Percentiles rank a stretch among this genome's conserved stretches.
Conservation (phyloP, 1,140 invertebrate genomes). For the Drosophila serrata region DNA sequence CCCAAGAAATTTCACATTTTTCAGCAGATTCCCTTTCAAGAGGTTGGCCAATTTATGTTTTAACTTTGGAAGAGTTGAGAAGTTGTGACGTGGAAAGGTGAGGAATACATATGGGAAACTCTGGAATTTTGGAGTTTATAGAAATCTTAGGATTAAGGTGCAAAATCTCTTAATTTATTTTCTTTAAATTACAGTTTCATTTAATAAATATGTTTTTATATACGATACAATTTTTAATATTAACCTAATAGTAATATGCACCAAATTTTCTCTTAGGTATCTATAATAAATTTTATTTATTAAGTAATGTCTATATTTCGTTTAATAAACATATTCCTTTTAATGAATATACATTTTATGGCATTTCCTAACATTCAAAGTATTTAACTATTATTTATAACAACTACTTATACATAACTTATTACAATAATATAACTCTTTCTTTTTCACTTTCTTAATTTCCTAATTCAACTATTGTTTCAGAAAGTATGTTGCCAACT, state of each 20-base stretch:
- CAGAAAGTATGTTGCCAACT: conserved; percentile 11
- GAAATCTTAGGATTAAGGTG: not conserved
- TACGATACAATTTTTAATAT: too few species aligned
- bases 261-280: too few species aligned
- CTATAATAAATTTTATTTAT: too few species aligned
- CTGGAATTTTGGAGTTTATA: not conserved
- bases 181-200: too few species aligned
- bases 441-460: not conserved
- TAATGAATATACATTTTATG: too few species aligned
- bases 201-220: too few species aligned
- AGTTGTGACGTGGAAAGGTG: not conserved
- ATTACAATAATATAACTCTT: not conserved
- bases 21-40: conserved; percentile 8
- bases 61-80: not conserved
- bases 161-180: not conserved
- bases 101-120: not conserved
- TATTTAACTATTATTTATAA: too few species aligned
- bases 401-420: too few species aligned
- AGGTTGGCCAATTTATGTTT: conserved; percentile 7
- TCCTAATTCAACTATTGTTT: not conserved
- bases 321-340: too few species aligned
- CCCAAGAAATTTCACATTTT: conserved; percentile 39
- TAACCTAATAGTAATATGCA: too few species aligned
- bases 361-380: too few species aligned
- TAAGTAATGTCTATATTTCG: too few species aligned